A percentile compares a stretch with the other conserved stretches of the same genome.
Conservation (phyloP, 2,888 invertebrate species). For the Stegana nigrithorax region DNA sequence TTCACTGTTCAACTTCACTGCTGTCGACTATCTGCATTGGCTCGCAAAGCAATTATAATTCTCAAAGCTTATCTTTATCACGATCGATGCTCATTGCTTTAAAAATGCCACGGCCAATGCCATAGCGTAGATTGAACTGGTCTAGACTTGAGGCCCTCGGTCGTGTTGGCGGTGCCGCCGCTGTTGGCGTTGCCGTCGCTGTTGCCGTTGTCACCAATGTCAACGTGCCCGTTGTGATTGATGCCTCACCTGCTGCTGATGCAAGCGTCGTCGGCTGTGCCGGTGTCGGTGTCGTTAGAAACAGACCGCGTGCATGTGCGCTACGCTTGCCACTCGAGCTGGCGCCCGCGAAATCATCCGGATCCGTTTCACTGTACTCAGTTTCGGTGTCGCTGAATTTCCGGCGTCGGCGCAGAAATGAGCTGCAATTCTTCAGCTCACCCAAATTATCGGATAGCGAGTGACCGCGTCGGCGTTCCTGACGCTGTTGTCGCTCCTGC, state of each 20-base stretch:
- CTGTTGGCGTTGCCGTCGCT: not conserved
- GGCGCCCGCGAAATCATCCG: slow-evolving; percentile 41
- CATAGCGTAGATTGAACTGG: slow-evolving; percentile 65
- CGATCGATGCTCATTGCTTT: slow-evolving; percentile 69
- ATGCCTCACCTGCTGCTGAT: not conserved
- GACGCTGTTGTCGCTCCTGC: too few relatives aligned
- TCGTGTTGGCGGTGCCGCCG: slow-evolving; percentile 39
- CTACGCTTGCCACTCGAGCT: not conserved
- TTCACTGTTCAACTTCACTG: too few relatives aligned
- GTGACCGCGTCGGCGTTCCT: slow-evolving; percentile 56
- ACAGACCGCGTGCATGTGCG: not conserved
- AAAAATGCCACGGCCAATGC: slow-evolving; percentile 62
- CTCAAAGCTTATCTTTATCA: slow-evolving; percentile 69
- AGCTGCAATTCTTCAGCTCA: slow-evolving; percentile 53
- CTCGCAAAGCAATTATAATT: slow-evolving; percentile 56
- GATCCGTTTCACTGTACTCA: slow-evolving; percentile 64
- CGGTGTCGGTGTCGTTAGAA: not conserved
- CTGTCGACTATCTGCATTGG: too few relatives aligned
- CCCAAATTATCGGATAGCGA: slow-evolving; percentile 59
- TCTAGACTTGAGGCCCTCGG: slow-evolving; percentile 67
- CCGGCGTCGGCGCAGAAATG: slow-evolving; percentile 55
- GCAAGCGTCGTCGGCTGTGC: slow-evolving; percentile 7
- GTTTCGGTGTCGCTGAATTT: slow-evolving; percentile 67
- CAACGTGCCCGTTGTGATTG: not conserved
- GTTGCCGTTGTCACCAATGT: not conserved